Evolutionary conservation across 1,140 invertebrate species (phyloP).

Genomic region (Drosophila sp.): DNA sequence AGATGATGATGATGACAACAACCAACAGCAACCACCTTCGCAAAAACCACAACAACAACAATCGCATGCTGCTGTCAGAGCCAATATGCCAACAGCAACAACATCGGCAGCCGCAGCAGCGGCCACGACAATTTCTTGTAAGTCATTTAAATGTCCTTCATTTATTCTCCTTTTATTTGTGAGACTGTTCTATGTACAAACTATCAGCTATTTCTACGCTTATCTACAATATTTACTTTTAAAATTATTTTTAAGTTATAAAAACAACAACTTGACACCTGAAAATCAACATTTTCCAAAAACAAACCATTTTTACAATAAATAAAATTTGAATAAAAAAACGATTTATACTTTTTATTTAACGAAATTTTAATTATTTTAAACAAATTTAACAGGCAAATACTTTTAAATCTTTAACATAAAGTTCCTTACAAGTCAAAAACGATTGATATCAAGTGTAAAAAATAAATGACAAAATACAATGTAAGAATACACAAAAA

Average conservation of each 20-base stretch:
- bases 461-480: neutral
- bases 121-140: constrained; percentile 84
- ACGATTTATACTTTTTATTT: neutral
- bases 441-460: neutral
- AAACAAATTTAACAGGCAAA: neutral
- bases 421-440: neutral
- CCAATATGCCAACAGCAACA: constrained; percentile 46
- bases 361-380: neutral
- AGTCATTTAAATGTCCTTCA: constrained; percentile 68
- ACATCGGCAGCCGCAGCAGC: constrained; percentile 49
- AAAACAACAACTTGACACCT: constrained; percentile 24
- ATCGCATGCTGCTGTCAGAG: constrained; percentile 35
- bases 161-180: constrained; percentile 32
- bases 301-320: constrained; percentile 3
- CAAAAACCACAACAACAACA: constrained; percentile 44
- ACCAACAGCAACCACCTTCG: constrained; percentile 51
- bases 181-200: constrained; percentile 46
- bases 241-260: constrained; percentile 26
- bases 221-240: constrained; percentile 12
- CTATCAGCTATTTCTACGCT: constrained; percentile 32
- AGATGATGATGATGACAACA: constrained; percentile 62
- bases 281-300: constrained; percentile 13
- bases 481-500: neutral
- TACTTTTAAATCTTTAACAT: no score
- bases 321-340: constrained; percentile 16